phyloP scores from a whole-genome alignment of 2,797 vertebrate species.

The Steatocranus sp. region DNA sequence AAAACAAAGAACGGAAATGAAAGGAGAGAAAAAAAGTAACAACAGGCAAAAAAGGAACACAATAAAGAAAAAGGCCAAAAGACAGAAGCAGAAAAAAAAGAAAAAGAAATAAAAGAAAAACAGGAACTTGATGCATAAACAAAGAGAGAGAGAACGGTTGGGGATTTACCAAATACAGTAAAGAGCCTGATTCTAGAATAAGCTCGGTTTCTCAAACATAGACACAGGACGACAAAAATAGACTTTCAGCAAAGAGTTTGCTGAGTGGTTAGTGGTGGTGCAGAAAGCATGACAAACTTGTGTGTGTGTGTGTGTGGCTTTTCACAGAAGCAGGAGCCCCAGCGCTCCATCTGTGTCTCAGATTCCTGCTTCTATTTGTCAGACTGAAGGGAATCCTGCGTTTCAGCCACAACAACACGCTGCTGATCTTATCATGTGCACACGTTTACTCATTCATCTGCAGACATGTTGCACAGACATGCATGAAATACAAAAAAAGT shows the following conservation, averaged over 20 bases:
- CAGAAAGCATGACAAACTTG: constrained; percentile 36
- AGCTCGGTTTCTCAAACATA: constrained; percentile 44
- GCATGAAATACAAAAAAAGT: neutral
- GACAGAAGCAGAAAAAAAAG: constrained; percentile 7
- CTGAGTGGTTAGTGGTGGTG: constrained; percentile 39
- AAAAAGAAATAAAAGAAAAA: neutral
- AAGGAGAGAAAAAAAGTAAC: neutral
- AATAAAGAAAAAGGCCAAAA: neutral
- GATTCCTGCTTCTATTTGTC: constrained; percentile 3
- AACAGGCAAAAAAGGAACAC: neutral
- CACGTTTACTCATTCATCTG: neutral
- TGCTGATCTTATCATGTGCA: constrained; percentile 25
- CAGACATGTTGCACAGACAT: neutral
- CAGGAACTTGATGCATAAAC: constrained; percentile 20
- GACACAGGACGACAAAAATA: constrained; percentile 45
- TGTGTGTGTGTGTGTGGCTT: neutral
- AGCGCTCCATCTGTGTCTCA: constrained; percentile 18
- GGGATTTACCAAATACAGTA: constrained; percentile 53
- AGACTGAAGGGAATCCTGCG: constrained; percentile 56
- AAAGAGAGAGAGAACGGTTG: constrained; percentile 2
- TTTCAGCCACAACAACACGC: neutral
- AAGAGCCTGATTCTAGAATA: constrained; percentile 40
- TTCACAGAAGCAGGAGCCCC: constrained; percentile 4
- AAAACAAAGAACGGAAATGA: neutral
- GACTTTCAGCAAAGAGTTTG: constrained; percentile 45